Conservation (phyloP, 2,797 vertebrate genomes). For the Syngnathus acus region DNA sequence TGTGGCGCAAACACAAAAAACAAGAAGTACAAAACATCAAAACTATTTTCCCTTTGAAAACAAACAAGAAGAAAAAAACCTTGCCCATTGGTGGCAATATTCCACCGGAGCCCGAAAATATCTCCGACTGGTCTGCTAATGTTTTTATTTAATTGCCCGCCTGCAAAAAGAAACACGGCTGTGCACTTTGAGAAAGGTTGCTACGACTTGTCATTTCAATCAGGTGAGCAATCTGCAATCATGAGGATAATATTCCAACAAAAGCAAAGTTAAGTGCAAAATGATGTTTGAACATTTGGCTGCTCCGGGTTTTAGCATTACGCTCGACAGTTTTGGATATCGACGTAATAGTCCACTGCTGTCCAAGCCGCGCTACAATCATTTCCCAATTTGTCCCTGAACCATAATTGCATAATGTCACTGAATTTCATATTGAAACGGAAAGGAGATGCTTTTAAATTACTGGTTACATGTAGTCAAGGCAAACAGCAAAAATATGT, state of each 20-base stretch:
- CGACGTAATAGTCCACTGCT: background rate
- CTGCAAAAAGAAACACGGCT: background rate
- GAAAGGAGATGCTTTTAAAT: background rate
- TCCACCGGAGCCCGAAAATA: background rate
- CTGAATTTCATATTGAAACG: background rate
- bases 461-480: background rate
- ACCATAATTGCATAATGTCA: background rate
- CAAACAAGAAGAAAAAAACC: background rate
- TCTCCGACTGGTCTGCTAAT: background rate
- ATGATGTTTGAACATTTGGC: background rate
- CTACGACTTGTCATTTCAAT: constrained; percentile 1
- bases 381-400: background rate
- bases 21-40: background rate
- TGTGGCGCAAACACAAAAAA: background rate
- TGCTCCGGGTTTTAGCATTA: background rate
- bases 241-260: background rate
- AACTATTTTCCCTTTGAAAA: background rate
- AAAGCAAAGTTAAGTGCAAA: background rate
- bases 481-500: background rate
- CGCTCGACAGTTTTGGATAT: background rate
- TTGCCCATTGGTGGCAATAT: background rate
- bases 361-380: background rate
- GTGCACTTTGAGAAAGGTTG: background rate
- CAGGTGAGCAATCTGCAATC: background rate
- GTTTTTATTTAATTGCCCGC: background rate